These are phyloP conservation scores for Catharus fuscescens DNA, from an alignment of 2,113 vertebrate species.

Conservation along the genomic window DNA sequence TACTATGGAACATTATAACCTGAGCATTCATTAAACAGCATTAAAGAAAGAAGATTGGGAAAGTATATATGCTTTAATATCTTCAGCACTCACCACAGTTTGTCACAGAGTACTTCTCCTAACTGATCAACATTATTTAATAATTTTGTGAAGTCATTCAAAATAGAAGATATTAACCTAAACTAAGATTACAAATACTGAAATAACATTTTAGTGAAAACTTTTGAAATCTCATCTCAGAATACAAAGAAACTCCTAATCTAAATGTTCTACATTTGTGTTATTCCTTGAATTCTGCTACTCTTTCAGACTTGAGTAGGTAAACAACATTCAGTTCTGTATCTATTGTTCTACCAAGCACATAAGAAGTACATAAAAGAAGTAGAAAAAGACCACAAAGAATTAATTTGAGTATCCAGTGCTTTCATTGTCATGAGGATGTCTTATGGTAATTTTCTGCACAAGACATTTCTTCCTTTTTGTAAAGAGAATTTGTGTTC, in stretches of 20 bases:
- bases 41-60: background rate
- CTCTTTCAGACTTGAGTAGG: background rate
- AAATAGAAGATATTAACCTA: background rate
- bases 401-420: background rate
- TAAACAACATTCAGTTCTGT: background rate
- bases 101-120: background rate
- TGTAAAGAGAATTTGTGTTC: background rate
- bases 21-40: background rate
- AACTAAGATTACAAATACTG: background rate
- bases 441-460: background rate
- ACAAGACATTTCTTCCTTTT: background rate
- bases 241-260: background rate
- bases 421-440: background rate
- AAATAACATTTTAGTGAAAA: background rate
- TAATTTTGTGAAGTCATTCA: background rate
- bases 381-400: background rate
- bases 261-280: background rate
- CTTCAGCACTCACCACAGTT: background rate
- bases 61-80: background rate
- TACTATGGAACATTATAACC: background rate
- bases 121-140: background rate
- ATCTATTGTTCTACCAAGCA: background rate
- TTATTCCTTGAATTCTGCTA: background rate
- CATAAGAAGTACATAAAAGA: background rate
- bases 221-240: background rate